Conservation (phyloP, 2,888 invertebrate species). For the Brachylomia viminalis region DNA sequence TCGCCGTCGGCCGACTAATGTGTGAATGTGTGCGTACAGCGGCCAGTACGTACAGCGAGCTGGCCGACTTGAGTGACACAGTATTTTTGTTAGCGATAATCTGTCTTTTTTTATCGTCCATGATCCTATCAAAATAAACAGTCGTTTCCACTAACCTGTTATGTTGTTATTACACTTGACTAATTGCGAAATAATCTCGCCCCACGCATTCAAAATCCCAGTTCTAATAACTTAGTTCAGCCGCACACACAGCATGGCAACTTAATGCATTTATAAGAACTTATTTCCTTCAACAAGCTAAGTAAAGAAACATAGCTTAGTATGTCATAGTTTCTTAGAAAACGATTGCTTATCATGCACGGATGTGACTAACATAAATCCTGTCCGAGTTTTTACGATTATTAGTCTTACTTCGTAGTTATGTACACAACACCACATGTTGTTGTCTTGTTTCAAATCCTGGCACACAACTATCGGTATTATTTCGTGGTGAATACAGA, state of each 20-base stretch:
- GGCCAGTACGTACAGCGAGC: too few relatives aligned
- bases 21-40: too few relatives aligned
- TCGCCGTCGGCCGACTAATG: too few relatives aligned
- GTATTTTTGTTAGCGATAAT: too few relatives aligned
- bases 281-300: conserved; percentile 67
- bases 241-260: conserved; percentile 37
- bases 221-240: conserved; percentile 57
- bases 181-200: conserved; percentile 51
- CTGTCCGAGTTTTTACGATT: conserved; percentile 69
- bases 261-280: conserved; percentile 68
- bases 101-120: too few relatives aligned
- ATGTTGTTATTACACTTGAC: background rate
- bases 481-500: conserved; percentile 27
- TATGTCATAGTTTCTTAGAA: conserved; percentile 76
- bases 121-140: too few relatives aligned
- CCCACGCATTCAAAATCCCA: conserved; percentile 39
- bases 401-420: conserved; percentile 58
- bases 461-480: conserved; percentile 18
- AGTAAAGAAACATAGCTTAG: conserved; percentile 59
- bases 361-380: conserved; percentile 78
- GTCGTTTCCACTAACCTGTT: background rate
- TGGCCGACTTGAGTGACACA: too few relatives aligned
- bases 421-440: conserved; percentile 46
- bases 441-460: conserved; percentile 38
- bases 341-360: conserved; percentile 74